Percentiles rank a stretch among this genome's conserved stretches.
phyloP scores from a whole-genome alignment of 2,113 vertebrate genomes.

The Rhineura floridana region DNA sequence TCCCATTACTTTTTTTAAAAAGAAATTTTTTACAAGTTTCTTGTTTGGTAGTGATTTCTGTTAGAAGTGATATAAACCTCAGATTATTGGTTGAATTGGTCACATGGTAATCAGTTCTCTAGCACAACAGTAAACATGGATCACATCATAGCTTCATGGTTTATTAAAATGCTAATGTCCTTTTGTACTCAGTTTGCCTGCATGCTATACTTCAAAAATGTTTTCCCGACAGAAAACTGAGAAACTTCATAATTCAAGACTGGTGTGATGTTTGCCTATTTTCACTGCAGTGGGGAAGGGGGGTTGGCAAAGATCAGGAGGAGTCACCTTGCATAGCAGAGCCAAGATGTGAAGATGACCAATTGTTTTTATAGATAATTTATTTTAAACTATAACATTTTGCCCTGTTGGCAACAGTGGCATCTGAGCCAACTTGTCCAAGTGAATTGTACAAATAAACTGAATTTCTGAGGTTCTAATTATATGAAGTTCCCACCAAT shows the following conservation, averaged over 20 bases:
- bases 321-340: no score
- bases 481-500: conserved; percentile 13
- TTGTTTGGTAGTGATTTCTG: not conserved
- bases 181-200: not conserved
- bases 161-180: not conserved
- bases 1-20: not conserved
- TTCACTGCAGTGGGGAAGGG: not conserved
- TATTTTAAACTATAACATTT: not conserved
- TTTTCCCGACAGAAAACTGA: not conserved
- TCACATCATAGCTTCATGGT: not conserved
- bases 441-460: not conserved
- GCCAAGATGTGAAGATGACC: not conserved
- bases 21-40: not conserved
- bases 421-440: conserved; percentile 18
- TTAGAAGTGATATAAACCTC: not conserved
- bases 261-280: not conserved
- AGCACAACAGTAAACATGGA: not conserved
- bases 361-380: not conserved
- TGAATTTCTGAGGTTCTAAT: conserved; percentile 9
- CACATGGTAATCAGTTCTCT: not conserved
- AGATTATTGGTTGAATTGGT: not conserved
- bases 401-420: not conserved
- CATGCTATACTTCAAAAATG: not conserved
- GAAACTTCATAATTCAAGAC: not conserved
- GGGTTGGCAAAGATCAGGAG: not conserved